A percentile compares a stretch with the other conserved stretches of the same genome.
These are phyloP conservation scores for Luidia sarsii DNA, from an alignment of 53 echinoderm and acorn worm genomes.

Conservation along the genomic window DNA sequence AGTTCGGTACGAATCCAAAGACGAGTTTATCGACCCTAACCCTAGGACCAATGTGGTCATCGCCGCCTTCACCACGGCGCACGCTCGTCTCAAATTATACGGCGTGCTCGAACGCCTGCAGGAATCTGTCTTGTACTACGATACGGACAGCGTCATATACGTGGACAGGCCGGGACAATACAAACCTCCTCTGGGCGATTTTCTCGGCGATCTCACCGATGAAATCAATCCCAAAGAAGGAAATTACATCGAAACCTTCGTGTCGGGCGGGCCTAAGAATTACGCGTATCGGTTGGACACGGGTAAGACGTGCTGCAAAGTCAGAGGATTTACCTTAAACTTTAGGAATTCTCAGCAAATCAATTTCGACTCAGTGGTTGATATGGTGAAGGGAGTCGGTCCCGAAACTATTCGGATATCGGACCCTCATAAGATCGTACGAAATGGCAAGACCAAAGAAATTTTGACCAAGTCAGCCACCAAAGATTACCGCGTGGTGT, in stretches of 20 bases:
- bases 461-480: conserved; percentile 15
- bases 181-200: conserved; percentile 46
- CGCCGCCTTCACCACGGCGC: conserved; percentile 34
- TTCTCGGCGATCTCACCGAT: conserved; percentile 66
- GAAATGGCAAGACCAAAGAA: conserved; percentile 30
- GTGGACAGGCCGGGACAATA: conserved; percentile 40
- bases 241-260: conserved; percentile 66
- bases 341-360: conserved; percentile 47
- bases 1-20: conserved; percentile 19
- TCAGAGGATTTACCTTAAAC: conserved; percentile 63
- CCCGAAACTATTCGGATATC: conserved; percentile 1
- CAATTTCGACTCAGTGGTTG: conserved; percentile 56
- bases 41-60: conserved; percentile 38
- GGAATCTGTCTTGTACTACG: conserved; percentile 39
- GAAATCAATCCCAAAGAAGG: conserved; percentile 58
- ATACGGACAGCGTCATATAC: conserved; percentile 69
- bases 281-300: conserved; percentile 60
- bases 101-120: conserved; percentile 25
- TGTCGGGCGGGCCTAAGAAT: conserved; percentile 68
- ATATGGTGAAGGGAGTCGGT: conserved; percentile 56
- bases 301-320: conserved; percentile 70
- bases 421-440: conserved; percentile 28
- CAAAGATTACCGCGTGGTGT: conserved; percentile 74
- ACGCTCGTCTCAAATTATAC: conserved; percentile 37
- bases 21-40: conserved; percentile 22